Percentiles rank a stretch among this genome's conserved stretches.
phyloP scores from a whole-genome alignment of 2,113 vertebrate genomes.

The Vireo altiloquus region DNA sequence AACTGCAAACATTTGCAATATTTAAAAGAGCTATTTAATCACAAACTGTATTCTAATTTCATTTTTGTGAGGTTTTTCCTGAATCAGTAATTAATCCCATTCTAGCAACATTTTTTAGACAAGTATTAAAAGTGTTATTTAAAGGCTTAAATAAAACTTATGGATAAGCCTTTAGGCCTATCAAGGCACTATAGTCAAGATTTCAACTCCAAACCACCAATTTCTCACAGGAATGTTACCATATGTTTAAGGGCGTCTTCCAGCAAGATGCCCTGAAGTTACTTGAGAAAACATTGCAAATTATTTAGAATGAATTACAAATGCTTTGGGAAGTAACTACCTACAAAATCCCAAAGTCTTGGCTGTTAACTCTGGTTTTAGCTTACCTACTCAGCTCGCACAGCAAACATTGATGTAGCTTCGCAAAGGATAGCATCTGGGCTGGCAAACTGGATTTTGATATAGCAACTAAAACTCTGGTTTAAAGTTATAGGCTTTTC shows the following conservation, averaged over 20 bases:
- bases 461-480: neutral
- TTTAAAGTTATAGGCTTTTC: neutral
- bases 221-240: neutral
- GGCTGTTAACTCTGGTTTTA: neutral
- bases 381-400: neutral
- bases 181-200: neutral
- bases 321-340: neutral
- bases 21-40: neutral
- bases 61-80: neutral
- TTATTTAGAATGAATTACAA: neutral
- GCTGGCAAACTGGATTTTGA: neutral
- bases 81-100: neutral
- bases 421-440: neutral
- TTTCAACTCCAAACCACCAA: neutral
- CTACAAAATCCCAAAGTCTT: neutral
- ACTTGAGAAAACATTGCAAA: neutral
- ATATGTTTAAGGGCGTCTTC: neutral
- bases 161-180: neutral
- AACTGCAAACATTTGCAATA: neutral
- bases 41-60: neutral
- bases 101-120: neutral
- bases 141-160: neutral
- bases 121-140: neutral
- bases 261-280: neutral
- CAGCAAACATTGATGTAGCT: neutral